Conservation (phyloP, 2,797 vertebrate genomes). For the Alosa sapidissima region DNA sequence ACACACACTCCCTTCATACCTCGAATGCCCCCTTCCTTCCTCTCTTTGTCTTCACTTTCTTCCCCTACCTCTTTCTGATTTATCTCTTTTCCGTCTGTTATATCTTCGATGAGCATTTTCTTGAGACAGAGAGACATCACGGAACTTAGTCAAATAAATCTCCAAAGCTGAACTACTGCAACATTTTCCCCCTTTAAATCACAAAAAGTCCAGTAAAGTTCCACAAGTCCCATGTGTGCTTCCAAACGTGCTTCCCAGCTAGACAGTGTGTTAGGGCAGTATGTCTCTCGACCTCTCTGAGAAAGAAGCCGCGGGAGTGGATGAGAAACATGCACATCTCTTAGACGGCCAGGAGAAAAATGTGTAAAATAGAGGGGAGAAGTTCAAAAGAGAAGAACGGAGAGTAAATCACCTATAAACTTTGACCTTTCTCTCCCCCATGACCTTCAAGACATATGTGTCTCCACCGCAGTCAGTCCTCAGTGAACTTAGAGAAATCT, state of each 20-base stretch:
- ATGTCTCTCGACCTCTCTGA: not conserved
- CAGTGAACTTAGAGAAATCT: not conserved
- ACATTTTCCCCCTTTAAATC: not conserved
- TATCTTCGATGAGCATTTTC: not conserved
- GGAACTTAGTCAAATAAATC: not conserved
- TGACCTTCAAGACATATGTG: conserved; percentile 51
- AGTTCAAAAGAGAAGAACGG: conserved; percentile 55
- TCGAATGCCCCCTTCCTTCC: not conserved
- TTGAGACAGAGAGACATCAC: not conserved
- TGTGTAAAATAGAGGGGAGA: conserved; percentile 49
- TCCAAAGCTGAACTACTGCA: not conserved
- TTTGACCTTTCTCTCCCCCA: conserved; percentile 47
- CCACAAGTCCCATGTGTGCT: not conserved
- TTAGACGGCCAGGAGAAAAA: conserved; percentile 37
- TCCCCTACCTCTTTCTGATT: not conserved
- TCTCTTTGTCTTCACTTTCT: not conserved
- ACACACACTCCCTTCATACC: not conserved
- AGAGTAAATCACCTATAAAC: conserved; percentile 54
- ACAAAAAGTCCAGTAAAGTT: not conserved
- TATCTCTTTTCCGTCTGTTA: not conserved
- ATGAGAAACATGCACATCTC: not conserved
- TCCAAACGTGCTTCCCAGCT: not conserved
- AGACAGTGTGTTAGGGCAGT: not conserved
- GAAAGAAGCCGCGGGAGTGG: not conserved
- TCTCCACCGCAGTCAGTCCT: not conserved